Conservation (phyloP, 2,113 vertebrate species). For the Ophthalmolycus amberensis region DNA sequence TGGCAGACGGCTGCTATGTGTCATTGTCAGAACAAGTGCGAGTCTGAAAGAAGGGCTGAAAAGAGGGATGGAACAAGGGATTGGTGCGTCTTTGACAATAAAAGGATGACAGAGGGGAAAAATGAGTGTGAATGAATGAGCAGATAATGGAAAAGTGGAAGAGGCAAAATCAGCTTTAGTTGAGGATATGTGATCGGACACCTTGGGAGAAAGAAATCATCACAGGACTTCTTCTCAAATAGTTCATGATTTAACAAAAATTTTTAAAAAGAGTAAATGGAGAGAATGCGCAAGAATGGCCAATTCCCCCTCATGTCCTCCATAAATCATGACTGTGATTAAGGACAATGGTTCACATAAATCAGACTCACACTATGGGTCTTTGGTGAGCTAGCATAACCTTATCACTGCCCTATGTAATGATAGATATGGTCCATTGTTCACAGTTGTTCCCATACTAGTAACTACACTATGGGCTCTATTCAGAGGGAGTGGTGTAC, state of each 20-base stretch:
- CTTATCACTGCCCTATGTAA: conserved; percentile 58
- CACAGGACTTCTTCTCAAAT: conserved; percentile 38
- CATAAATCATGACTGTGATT: conserved; percentile 66
- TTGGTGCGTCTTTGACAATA: conserved; percentile 51
- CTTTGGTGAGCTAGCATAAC: conserved; percentile 60
- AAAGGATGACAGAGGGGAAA: conserved; percentile 33
- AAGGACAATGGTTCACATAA: conserved; percentile 62
- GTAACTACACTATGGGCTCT: conserved; percentile 9
- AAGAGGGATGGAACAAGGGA: conserved; percentile 47
- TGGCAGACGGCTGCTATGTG: conserved; percentile 60
- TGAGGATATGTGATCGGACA: conserved; percentile 47
- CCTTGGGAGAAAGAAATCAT: conserved; percentile 19
- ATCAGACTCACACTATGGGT: conserved; percentile 46
- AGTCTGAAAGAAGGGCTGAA: conserved; percentile 49
- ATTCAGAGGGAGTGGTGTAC: conserved; percentile 31
- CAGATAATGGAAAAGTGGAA: conserved; percentile 48
- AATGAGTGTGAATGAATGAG: conserved; percentile 48
- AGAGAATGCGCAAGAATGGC: conserved; percentile 22
- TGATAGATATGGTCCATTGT: conserved; percentile 54
- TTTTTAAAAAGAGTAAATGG: conserved; percentile 4
- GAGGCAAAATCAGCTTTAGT: conserved; percentile 17
- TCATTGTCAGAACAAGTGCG: conserved; percentile 64
- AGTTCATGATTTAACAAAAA: conserved; percentile 39
- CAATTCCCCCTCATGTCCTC: conserved; percentile 11
- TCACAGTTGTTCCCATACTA: conserved; percentile 30